phyloP scores from a whole-genome alignment of 2,113 vertebrate genomes.

The Hirundichthys speculiger region DNA sequence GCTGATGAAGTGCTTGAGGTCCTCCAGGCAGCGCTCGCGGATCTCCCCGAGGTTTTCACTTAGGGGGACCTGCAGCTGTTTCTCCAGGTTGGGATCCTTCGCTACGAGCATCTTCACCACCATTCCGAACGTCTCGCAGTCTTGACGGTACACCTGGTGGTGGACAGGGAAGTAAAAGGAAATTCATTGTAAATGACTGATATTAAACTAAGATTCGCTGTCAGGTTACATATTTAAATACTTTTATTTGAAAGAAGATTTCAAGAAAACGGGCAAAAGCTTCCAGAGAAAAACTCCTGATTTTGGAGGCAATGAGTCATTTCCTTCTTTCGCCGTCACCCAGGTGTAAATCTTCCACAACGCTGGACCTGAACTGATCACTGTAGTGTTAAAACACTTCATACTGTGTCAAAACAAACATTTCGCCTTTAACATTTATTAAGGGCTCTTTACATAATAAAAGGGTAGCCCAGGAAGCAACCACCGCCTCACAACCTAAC shows the following conservation, averaged over 20 bases:
- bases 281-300: slow-evolving; percentile 26
- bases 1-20: slow-evolving; percentile 92
- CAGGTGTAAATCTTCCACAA: slow-evolving; percentile 50
- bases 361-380: slow-evolving; percentile 34
- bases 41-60: slow-evolving; percentile 96
- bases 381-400: slow-evolving; percentile 55
- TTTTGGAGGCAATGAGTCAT: slow-evolving; percentile 17
- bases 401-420: slow-evolving; percentile 53
- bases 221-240: too few species aligned
- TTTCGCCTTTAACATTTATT: slow-evolving; percentile 52
- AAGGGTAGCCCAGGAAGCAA: slow-evolving; percentile 22
- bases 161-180: not conserved
- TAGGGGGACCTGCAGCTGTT: slow-evolving; percentile 92
- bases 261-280: slow-evolving; percentile 7
- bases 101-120: slow-evolving; percentile 99
- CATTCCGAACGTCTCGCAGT: slow-evolving; percentile 98
- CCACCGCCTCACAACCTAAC: slow-evolving; percentile 31
- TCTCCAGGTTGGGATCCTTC: slow-evolving; percentile 95
- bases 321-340: slow-evolving; percentile 62
- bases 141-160: slow-evolving; percentile 91
- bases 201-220: not conserved
- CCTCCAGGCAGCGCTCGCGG: slow-evolving; percentile 94
- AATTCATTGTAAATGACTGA: not conserved
- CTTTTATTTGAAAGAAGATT: slow-evolving; percentile 4
- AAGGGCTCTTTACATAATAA: slow-evolving; percentile 44